phyloP scores from a whole-genome alignment of 1,140 invertebrate species.

The Acromyrmex echinatior region DNA sequence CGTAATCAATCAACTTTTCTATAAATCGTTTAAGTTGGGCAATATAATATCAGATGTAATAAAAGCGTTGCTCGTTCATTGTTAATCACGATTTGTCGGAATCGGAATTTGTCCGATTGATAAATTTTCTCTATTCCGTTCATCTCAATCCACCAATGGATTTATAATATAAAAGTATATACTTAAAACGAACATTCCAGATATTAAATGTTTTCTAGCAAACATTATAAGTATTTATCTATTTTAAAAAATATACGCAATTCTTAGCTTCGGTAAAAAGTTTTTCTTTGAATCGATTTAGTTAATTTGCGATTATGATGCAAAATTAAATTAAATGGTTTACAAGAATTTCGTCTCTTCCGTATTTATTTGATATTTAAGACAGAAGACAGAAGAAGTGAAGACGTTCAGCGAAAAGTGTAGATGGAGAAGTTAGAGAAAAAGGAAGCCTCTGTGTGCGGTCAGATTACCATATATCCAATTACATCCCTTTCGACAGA shows the following conservation, averaged over 20 bases:
- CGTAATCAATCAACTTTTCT: not conserved
- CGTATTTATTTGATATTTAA: conserved; percentile 44
- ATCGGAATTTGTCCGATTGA: not conserved
- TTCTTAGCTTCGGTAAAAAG: too few species aligned
- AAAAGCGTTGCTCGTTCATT: conserved; percentile 12
- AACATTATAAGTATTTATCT: not conserved
- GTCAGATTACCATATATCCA: conserved; percentile 75
- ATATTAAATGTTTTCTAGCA: not conserved
- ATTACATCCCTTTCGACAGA: conserved; percentile 75
- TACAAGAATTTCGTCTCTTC: not conserved
- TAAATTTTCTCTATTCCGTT: not conserved
- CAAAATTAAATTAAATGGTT: not conserved
- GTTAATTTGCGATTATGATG: not conserved
- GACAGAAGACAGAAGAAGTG: not conserved
- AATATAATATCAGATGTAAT: conserved; percentile 26
- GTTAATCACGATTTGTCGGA: conserved; percentile 14
- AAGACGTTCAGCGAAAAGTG: conserved; percentile 42
- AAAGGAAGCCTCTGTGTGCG: conserved; percentile 64
- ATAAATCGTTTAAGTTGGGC: too few species aligned
- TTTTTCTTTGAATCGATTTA: not conserved
- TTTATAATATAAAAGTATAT: not conserved
- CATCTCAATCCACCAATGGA: not conserved
- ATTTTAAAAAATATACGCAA: not conserved
- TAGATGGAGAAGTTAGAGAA: not conserved
- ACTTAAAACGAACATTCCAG: too few species aligned